Conservation (phyloP, 2,888 invertebrate species). For the Polia nebulosa region DNA sequence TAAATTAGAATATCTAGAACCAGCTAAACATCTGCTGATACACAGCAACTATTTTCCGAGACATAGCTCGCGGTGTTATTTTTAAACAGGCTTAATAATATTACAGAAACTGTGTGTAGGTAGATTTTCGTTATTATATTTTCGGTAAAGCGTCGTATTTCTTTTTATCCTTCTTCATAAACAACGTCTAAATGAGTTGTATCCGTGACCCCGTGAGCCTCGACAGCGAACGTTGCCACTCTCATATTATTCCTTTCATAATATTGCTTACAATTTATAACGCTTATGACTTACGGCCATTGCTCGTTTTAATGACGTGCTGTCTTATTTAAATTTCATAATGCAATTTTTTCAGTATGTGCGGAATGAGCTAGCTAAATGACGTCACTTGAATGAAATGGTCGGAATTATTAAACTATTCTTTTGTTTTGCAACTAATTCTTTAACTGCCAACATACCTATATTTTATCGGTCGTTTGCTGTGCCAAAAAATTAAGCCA, state of each 20-base stretch:
- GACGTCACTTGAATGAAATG: conserved; percentile 8
- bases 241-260: conserved; percentile 71
- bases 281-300: conserved; percentile 68
- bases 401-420: neutral
- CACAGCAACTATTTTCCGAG: conserved; percentile 18
- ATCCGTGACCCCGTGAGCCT: conserved; percentile 55
- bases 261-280: conserved; percentile 74
- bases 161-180: conserved; percentile 72
- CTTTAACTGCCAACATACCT: neutral
- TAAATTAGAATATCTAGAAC: neutral
- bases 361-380: conserved; percentile 17
- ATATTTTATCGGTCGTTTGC: neutral
- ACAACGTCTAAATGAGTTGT: conserved; percentile 72
- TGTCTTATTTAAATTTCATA: conserved; percentile 53
- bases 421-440: neutral
- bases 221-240: conserved; percentile 65
- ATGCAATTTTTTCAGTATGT: conserved; percentile 12
- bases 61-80: conserved; percentile 15
- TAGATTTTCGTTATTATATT: conserved; percentile 67
- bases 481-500: conserved; percentile 10
- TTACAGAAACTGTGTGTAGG: conserved; percentile 22
- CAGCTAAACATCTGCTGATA: neutral
- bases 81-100: conserved; percentile 32
- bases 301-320: conserved; percentile 72
- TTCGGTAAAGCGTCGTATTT: conserved; percentile 66